A percentile compares a stretch with the other conserved stretches of the same genome.
Conservation (phyloP, 2,113 vertebrate genomes). For the Poecile atricapillus region DNA sequence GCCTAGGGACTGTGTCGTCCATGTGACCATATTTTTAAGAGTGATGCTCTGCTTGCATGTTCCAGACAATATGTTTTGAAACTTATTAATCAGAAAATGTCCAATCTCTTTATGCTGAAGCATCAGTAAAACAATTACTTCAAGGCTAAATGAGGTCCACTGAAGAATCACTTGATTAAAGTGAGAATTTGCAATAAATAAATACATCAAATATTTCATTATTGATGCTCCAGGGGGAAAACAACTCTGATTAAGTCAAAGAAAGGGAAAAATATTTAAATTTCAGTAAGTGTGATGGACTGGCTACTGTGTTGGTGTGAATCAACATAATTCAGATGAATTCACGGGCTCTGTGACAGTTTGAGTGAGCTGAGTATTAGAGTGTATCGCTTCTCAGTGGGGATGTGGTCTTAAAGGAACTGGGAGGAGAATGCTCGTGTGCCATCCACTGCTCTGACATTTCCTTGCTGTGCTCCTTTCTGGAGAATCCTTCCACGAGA, state of each 20-base stretch:
- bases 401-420: not conserved
- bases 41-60: not conserved
- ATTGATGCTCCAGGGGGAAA: slow-evolving; percentile 15
- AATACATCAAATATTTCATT: slow-evolving; percentile 49
- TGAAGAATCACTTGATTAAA: slow-evolving; percentile 61
- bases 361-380: not conserved
- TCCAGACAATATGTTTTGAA: slow-evolving; percentile 52
- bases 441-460: not conserved
- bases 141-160: slow-evolving; percentile 12
- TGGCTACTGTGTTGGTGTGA: slow-evolving; percentile 1
- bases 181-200: slow-evolving; percentile 54
- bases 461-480: not conserved
- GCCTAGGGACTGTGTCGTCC: not conserved
- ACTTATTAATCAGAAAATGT: slow-evolving; percentile 41
- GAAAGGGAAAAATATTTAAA: slow-evolving; percentile 13
- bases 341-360: not conserved
- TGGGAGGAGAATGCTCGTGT: not conserved
- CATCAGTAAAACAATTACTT: slow-evolving; percentile 59
- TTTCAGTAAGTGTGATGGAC: slow-evolving; percentile 24
- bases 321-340: not conserved
- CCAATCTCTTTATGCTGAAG: slow-evolving; percentile 21
- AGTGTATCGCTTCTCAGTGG: not conserved
- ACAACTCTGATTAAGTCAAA: slow-evolving; percentile 39
- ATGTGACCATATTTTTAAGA: not conserved
- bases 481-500: not conserved